Base-by-base conservation (phyloP, 2,888 invertebrate species). In the Lochmaea capreae region DNA sequence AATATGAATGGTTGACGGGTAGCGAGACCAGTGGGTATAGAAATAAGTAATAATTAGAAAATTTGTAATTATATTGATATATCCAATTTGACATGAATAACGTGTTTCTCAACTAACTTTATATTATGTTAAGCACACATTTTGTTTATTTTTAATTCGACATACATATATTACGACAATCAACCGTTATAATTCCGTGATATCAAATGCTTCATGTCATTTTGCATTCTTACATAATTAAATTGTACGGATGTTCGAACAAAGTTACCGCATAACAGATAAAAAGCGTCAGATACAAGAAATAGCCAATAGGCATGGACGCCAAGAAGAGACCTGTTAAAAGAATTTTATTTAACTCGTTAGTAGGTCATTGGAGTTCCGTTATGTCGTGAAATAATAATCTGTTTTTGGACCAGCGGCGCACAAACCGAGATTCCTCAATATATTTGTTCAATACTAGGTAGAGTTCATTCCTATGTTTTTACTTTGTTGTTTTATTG, bases 351-450 rank as follows among this genome's bases (percentile, higher is more conserved):
- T 73, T 61, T 66, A 43, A 39, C 54, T 69, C 42, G 46, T 49
- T 70, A 73, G 62, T 73, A 52, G 73, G 73, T 73, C 73, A 73
- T 54, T 62, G 39, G 57, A 66, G 70, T 70, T 73, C 73, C 73
- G 73, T 73, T 73, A 73, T 66, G 61, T 69, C 66, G 62, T 61
- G 70, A 73, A 73, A 69, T 73, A 66, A 89, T 67, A 57, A 22
- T 67, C 67, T 67, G 67, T 67, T 67, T 67, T 67, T 18, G 67
- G 33, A 43, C 43, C 67, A 67, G 67, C 18, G 67, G 58, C 58
- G 67, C 39, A 58, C 62, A 12, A 63, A 63, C 18, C 16, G 18
- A 54, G 54, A 54, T 11, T 54, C 8, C 54, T 54, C 54, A 52
- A 52, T 52, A 52, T 52, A 52, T 52, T 52, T 16, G 46, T n/a